Base-by-base conservation (phyloP, 2,797 vertebrate species). In the Myotis pilosus region DNA sequence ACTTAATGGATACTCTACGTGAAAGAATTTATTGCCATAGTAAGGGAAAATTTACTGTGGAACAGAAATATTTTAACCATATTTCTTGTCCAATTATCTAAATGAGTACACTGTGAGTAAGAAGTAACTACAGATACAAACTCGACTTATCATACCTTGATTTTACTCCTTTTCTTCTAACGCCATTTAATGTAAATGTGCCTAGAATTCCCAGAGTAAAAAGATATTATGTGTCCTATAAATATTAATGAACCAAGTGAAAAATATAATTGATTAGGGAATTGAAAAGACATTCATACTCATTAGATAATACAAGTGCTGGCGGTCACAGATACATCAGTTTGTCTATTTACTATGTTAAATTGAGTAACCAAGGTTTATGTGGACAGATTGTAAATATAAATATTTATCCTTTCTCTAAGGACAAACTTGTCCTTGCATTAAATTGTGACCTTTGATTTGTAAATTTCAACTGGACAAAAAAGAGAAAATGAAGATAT, bases 241-340 rank as follows among this genome's bases (percentile, higher is more conserved):
- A 92, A 95, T 88, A 85, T 13, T 57, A 84, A 76, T 90, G n/a
- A 87, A 2, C 66, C 25, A 30, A 87, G 90, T 66, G 20, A 83
- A 87, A 87, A 85, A 78, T 66, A 22, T 76, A 88, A 81, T 88
- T 92, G 53, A 47, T 79, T 87, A 80, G 8, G 16, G 30, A 30
- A 81, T 30, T 94, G 44, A 72, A 81, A 30, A 55, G 30, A 28
- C 68, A 85, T 69, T 81, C 90, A 86, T 80, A 49, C 4, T 49
- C 36, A 90, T 47, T 72, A 68, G 25, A 23, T 69, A 76, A 47
- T 87, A 66, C 4, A 85, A 74, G 9, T 79, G 7, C 44, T 74
- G 9, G 6, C 47, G 12, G 36, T 60, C 11, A 78, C 23, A 80
- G 81, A 33, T 72, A 12, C 2, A 82, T 78, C 2, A 5, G 4